phyloP scores from a whole-genome alignment of 2,888 invertebrate genomes.

The Eupithecia pulchellata region DNA sequence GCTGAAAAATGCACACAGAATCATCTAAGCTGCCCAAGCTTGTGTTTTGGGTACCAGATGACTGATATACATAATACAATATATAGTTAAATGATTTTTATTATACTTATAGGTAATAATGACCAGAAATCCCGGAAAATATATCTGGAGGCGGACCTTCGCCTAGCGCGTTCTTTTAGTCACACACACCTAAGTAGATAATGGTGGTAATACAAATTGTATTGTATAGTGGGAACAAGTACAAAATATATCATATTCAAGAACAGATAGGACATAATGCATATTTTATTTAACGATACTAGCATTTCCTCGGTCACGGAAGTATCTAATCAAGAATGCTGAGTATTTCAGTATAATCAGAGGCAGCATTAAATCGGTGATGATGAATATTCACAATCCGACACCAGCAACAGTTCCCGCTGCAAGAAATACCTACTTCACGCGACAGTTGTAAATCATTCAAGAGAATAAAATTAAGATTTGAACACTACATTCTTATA shows the following conservation, averaged over 20 bases:
- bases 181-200: background rate
- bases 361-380: conserved; percentile 39
- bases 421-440: conserved; percentile 72
- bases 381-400: conserved; percentile 74
- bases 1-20: too few relatives aligned
- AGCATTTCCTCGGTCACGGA: too few relatives aligned
- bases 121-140: too few relatives aligned
- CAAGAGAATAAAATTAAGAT: conserved; percentile 25
- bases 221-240: background rate
- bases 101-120: too few relatives aligned
- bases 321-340: conserved; percentile 22
- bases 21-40: too few relatives aligned
- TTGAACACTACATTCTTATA: too few relatives aligned
- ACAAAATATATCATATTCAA: background rate
- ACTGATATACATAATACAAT: too few relatives aligned
- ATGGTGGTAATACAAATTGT: background rate
- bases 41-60: too few relatives aligned
- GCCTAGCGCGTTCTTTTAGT: too few relatives aligned
- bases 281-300: background rate
- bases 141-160: too few relatives aligned
- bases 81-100: too few relatives aligned
- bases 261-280: background rate
- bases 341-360: conserved; percentile 18
- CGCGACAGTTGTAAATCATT: conserved; percentile 67
- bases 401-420: conserved; percentile 67